Percentiles rank a stretch among this genome's conserved stretches.
Evolutionary conservation across 2,888 invertebrate genomes (phyloP).

Genomic region (Stenodera caucasica): DNA sequence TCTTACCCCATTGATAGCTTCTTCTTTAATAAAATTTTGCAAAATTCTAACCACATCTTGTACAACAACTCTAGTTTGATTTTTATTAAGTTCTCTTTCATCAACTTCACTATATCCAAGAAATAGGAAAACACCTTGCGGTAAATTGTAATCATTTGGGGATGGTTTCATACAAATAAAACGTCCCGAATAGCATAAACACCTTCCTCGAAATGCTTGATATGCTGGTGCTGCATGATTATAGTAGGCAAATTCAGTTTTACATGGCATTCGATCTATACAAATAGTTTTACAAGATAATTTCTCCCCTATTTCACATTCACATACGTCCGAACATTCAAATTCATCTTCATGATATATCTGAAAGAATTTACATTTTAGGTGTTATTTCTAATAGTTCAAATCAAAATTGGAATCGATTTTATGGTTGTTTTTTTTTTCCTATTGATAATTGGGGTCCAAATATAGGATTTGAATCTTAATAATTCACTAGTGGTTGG

Average conservation of each 20-base stretch:
- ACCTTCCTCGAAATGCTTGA: slow-evolving; percentile 85
- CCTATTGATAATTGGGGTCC: too few species aligned
- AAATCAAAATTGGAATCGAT: not conserved
- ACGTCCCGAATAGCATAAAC: slow-evolving; percentile 87
- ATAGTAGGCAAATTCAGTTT: slow-evolving; percentile 85
- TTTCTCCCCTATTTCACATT: slow-evolving; percentile 76
- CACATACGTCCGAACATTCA: slow-evolving; percentile 88
- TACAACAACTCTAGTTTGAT: slow-evolving; percentile 81
- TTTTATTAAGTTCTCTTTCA: slow-evolving; percentile 74
- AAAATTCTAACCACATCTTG: slow-evolving; percentile 81
- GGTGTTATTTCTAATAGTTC: not conserved
- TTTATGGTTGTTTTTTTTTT: too few species aligned
- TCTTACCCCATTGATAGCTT: slow-evolving; percentile 71
- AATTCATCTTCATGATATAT: slow-evolving; percentile 82
- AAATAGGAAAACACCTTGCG: slow-evolving; percentile 85
- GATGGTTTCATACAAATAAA: slow-evolving; percentile 91
- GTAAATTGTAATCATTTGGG: slow-evolving; percentile 73
- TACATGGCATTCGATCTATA: slow-evolving; percentile 83
- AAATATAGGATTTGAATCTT: too few species aligned
- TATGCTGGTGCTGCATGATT: slow-evolving; percentile 89
- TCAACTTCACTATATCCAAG: slow-evolving; percentile 90
- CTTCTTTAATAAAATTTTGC: slow-evolving; percentile 74
- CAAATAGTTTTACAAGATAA: slow-evolving; percentile 87
- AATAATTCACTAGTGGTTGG: not conserved
- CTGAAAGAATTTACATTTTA: slow-evolving; percentile 56